Evolutionary conservation across 1,140 invertebrate species (phyloP).

Genomic region (Anoplophora glabripennis): DNA sequence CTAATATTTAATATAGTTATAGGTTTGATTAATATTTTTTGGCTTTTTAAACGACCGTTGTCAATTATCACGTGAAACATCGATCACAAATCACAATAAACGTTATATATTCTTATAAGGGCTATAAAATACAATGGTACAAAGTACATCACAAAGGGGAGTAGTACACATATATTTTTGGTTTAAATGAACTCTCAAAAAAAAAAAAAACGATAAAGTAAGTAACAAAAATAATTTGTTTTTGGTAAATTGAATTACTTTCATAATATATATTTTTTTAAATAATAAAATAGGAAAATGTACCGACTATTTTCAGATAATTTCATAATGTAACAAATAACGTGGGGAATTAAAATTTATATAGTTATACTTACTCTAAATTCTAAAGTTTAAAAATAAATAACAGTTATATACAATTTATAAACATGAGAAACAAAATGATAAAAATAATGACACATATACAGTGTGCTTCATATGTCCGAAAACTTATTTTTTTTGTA

Average conservation of each 20-base stretch:
- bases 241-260: too few species aligned
- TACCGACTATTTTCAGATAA: neutral
- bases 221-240: slow-evolving; percentile 15
- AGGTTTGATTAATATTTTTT: too few species aligned
- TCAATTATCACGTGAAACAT: neutral
- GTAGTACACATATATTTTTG: too few species aligned
- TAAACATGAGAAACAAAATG: slow-evolving; percentile 15
- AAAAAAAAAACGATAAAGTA: slow-evolving; percentile 12
- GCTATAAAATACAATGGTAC: too few species aligned
- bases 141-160: too few species aligned
- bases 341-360: neutral
- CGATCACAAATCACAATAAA: slow-evolving; percentile 3
- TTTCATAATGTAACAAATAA: neutral
- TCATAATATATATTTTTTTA: neutral
- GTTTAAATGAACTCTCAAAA: neutral
- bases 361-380: slow-evolving; percentile 16
- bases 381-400: slow-evolving; percentile 27
- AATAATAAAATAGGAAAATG: neutral
- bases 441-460: slow-evolving; percentile 14
- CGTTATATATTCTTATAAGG: too few species aligned
- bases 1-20: too few species aligned
- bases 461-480: slow-evolving; percentile 12
- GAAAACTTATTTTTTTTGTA: too few species aligned
- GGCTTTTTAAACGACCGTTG: too few species aligned
- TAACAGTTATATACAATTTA: slow-evolving; percentile 31